Conservation (phyloP, 23 tunicate species). For the Ciona savignyi region DNA sequence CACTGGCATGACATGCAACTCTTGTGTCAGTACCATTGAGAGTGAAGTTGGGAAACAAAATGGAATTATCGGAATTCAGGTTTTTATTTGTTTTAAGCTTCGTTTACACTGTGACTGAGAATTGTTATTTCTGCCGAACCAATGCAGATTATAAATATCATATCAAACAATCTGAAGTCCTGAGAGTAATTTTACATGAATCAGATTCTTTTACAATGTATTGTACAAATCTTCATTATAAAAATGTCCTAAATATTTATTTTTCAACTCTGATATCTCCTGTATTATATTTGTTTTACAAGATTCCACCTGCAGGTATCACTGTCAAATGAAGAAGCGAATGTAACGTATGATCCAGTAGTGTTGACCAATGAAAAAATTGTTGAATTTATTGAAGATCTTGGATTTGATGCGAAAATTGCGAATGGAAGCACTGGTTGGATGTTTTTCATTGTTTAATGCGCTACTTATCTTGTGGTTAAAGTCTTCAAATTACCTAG, state of each 20-base stretch:
- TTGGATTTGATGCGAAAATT: conserved; percentile 85
- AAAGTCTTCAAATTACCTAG: no score
- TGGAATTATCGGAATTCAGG: conserved; percentile 47
- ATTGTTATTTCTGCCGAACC: conserved; percentile 3
- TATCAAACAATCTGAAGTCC: no score
- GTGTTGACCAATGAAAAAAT: conserved; percentile 10
- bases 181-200: no score
- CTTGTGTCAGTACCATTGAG: conserved; percentile 87
- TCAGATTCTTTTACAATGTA: no score
- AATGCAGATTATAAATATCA: no score
- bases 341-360: conserved; percentile 29
- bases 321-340: conserved; percentile 39
- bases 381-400: conserved; percentile 65
- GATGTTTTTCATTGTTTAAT: not conserved
- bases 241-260: no score
- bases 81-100: not conserved
- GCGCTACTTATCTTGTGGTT: no score
- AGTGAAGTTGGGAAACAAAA: conserved; percentile 18
- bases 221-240: no score
- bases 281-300: no score
- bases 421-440: not conserved
- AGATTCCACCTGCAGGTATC: no score
- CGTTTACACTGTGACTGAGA: not conserved
- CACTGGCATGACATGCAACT: conserved; percentile 88
- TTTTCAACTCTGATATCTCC: no score